Base-by-base conservation (phyloP, 1,140 invertebrate species). In the Drosophila tropicalis region DNA sequence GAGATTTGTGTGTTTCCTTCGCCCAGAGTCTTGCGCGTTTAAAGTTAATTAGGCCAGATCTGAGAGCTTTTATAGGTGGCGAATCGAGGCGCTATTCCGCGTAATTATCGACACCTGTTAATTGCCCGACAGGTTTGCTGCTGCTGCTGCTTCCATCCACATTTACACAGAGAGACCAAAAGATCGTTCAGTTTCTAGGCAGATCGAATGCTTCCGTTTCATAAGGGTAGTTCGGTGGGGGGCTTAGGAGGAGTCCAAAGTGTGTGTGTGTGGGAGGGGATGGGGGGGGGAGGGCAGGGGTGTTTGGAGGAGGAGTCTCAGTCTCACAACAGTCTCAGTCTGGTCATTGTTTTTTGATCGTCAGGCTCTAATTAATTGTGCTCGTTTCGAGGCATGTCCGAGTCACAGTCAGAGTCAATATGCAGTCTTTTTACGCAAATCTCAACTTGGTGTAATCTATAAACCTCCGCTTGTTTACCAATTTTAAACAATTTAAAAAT, bases 291-390 rank as follows among this genome's bases (percentile, higher is more conserved):
- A 3, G 17, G 17, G 10, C 17, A 51, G 44, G 3, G 22, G 3
- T 25, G 22, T 25, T 25, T 25, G 0, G n/a, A 3, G 41, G 44
- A 51, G 44, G 44, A 51, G 44, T 36, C 34, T 10, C 9, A 36
- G 34, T 36, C 34, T 10, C 7, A 29, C 29, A 29, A 29, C 29
- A 51, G 44, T 22, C 44, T 22, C 5, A 5, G 44, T 51, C 44
- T 51, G 44, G 17, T 58, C 32, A 84, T 87, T 89, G 83, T 89
- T 89, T 87, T 29, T 86, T 63, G 44, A 64, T 61, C 56, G 39
- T 41, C 71, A 86, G 84, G 74, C 84, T 89, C 89, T 91, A 91
- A 91, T 91, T 91, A 91, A 91, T 91, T 91, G 89, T 72, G 72
- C 76, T 72, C 78, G 89, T 82, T 90, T 90, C 34, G 70, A 60